These are phyloP conservation scores for Ptychoptera contaminata DNA, from an alignment of 2,888 invertebrate genomes.

Conservation along the genomic window DNA sequence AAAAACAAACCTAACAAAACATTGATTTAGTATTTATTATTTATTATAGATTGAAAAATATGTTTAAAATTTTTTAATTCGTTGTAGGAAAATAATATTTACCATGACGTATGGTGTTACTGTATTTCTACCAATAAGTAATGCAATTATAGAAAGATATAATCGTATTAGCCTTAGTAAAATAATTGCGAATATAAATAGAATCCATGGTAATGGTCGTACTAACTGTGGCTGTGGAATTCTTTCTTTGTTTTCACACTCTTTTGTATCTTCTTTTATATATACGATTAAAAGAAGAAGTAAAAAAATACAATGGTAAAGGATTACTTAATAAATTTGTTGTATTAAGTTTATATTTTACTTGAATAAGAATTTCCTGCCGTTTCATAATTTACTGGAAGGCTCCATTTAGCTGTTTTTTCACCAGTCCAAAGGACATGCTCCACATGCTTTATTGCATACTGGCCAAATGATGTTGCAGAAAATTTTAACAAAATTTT, in stretches of 20 bases:
- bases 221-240: constrained; percentile 11
- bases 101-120: constrained; percentile 19
- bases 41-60: too few relatives aligned
- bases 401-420: constrained; percentile 27
- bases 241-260: too few relatives aligned
- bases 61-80: too few relatives aligned
- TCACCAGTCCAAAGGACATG: constrained; percentile 20
- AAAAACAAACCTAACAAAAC: constrained; percentile 14
- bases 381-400: constrained; percentile 16
- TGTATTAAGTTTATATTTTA: too few relatives aligned
- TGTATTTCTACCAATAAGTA: constrained; percentile 22
- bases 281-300: too few relatives aligned
- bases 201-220: constrained; percentile 24
- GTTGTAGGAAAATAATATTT: too few relatives aligned
- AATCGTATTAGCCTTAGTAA: constrained; percentile 19
- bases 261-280: too few relatives aligned
- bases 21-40: too few relatives aligned
- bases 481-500: constrained; percentile 7
- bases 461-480: constrained; percentile 21
- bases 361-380: too few relatives aligned
- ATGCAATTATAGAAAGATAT: constrained; percentile 18
- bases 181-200: constrained; percentile 22
- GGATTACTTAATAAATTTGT: too few relatives aligned
- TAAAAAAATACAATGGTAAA: too few relatives aligned
- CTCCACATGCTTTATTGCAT: constrained; percentile 21